Base-by-base conservation (phyloP, 2,888 invertebrate species). In the Zygaena filipendulae region DNA sequence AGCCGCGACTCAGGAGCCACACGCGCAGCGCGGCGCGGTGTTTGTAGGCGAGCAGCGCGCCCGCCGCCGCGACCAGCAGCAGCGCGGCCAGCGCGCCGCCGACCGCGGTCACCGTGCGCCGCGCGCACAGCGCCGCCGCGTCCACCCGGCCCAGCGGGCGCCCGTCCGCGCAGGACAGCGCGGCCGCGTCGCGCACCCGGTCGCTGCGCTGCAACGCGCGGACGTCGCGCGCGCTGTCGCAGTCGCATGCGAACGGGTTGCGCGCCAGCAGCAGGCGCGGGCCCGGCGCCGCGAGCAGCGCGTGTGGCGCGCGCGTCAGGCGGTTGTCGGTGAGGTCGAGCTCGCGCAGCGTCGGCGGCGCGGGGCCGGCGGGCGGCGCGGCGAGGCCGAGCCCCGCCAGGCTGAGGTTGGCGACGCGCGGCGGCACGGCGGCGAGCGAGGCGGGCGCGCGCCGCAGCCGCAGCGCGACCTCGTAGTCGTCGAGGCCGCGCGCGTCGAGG, bases 111-210 rank as follows among this genome's bases (percentile, higher is more conserved):
- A 37, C 26, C 32, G 37, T 39, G 35, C 28, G 29, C 32, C 50
- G 49, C 57, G 56, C 34, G 42, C 38, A 38, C 35, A 34, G 45
- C 41, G 32, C 30, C 16, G 27, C 25, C 9, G 12, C 28, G 23
- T n/a, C 8, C n/a, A n/a, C n/a, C n/a, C n/a, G n/a, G 32, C 29
- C 27, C 42, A 32, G 20, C 26, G 11, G 30, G n/a, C n/a, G n/a
- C n/a, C 10, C 21, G 21, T 19, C 27, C 7, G 27, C 18, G 23
- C 20, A 26, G 23, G 20, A 30, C 27, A 25, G 27, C 24, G 24
- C 34, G 25, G 8, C 19, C 21, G 22, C 18, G 23, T 30, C n/a
- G n/a, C n/a, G 22, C 14, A 14, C 32, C 13, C 29, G 29, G 13
- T 18, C 13, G 24, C 14, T 21, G 30, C 23, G 10, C 33, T n/a